Evolutionary conservation across 2,113 vertebrate species (phyloP).

Genomic region (Anhinga anhinga): DNA sequence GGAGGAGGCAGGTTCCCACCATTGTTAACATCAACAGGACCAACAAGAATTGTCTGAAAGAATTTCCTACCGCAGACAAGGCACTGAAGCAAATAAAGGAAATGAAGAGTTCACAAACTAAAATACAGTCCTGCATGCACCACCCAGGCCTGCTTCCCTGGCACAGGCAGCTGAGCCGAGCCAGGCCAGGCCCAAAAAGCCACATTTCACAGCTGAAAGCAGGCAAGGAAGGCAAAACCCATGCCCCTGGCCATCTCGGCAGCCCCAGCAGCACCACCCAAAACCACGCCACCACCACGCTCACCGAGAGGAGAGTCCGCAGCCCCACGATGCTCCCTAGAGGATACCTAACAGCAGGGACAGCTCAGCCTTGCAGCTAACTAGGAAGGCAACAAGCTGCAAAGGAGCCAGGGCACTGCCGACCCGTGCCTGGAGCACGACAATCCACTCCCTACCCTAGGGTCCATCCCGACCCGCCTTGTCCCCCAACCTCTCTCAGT

Average conservation of each 20-base stretch:
- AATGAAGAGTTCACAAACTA: background rate
- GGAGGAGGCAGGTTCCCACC: slow-evolving; percentile 17
- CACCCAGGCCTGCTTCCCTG: background rate
- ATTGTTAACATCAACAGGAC: slow-evolving; percentile 5
- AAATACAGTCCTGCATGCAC: background rate
- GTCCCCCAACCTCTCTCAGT: background rate
- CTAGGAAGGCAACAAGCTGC: background rate
- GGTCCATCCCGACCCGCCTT: rapidly evolving
- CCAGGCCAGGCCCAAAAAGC: background rate
- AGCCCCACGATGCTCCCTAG: rapidly evolving
- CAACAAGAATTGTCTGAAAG: background rate
- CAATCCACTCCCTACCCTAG: background rate
- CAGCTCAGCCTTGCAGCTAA: background rate
- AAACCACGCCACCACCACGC: rapidly evolving
- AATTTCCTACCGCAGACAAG: slow-evolving; percentile 27
- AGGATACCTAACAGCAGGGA: background rate
- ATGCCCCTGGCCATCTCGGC: background rate
- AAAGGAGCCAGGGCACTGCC: background rate
- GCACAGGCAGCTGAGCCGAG: background rate
- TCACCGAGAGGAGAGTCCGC: rapidly evolving
- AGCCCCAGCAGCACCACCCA: background rate
- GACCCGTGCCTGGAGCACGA: rapidly evolving
- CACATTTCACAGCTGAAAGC: background rate
- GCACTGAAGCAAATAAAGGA: background rate
- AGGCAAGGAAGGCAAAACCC: background rate